Percentiles rank a stretch among this genome's conserved stretches.
phyloP scores from a whole-genome alignment of 2,113 vertebrate genomes.

The Atrichornis clamosus region DNA sequence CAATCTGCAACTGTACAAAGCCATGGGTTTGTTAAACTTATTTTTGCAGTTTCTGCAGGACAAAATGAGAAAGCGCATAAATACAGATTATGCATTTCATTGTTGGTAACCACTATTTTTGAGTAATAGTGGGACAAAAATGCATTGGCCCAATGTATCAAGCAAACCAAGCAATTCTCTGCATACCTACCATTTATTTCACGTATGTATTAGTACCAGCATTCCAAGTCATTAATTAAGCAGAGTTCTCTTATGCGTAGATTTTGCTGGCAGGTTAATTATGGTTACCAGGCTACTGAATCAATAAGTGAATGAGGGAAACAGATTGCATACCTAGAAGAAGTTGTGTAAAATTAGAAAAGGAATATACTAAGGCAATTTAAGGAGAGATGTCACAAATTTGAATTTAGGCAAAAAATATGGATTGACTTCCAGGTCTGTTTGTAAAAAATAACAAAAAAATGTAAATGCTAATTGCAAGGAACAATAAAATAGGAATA shows the following conservation, averaged over 20 bases:
- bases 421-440: not conserved
- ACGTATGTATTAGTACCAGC: not conserved
- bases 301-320: constrained; percentile 3
- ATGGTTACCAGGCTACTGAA: constrained; percentile 29
- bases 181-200: not conserved
- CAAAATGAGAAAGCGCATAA: not conserved
- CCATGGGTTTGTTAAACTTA: not conserved
- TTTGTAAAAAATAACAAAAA: not conserved
- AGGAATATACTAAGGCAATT: not conserved
- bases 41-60: not conserved
- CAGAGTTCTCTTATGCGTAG: not conserved
- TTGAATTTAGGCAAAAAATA: not conserved
- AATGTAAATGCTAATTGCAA: not conserved
- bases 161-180: not conserved
- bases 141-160: not conserved
- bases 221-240: constrained; percentile 23
- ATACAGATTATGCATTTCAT: not conserved
- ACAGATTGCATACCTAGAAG: not conserved
- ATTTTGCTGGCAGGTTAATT: constrained; percentile 48
- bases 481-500: not conserved
- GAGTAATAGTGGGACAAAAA: not conserved
- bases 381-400: not conserved
- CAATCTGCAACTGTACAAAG: not conserved
- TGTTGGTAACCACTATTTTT: not conserved
- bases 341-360: not conserved